Conservation (phyloP, 2,113 vertebrate species). For the Aptenodytes forsteri region DNA sequence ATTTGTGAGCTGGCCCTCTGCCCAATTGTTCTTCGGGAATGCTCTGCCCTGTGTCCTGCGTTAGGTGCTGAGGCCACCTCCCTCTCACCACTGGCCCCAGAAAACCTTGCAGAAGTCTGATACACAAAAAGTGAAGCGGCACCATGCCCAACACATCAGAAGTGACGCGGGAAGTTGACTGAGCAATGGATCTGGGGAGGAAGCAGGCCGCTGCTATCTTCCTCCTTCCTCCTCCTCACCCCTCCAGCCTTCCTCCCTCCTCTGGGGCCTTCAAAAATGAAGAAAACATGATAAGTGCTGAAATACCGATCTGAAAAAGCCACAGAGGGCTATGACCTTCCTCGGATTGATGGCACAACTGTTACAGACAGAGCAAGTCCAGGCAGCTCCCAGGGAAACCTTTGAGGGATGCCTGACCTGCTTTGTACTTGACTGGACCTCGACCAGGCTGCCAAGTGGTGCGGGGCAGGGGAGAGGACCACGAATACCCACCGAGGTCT, state of each 20-base stretch:
- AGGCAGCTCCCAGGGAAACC: neutral
- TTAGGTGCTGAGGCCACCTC: neutral
- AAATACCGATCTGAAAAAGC: neutral
- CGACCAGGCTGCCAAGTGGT: neutral
- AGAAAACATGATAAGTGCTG: neutral
- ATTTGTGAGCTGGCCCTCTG: neutral
- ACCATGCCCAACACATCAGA: neutral
- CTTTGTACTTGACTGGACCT: neutral
- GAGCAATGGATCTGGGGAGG: neutral
- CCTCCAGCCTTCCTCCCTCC: neutral
- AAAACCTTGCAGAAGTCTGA: neutral
- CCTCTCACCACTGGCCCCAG: neutral
- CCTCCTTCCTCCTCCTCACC: neutral
- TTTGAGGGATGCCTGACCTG: neutral
- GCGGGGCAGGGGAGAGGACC: neutral
- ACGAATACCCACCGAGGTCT: neutral
- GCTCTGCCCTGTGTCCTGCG: neutral
- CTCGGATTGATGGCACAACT: neutral
- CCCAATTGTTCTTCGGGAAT: neutral
- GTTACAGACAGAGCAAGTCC: neutral
- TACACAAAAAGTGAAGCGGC: fast-evolving
- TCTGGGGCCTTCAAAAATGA: neutral
- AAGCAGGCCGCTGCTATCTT: neutral
- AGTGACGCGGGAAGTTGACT: fast-evolving
- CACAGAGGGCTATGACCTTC: neutral